Evolutionary conservation across 23 tunicate species (phyloP).

Genomic region (Phallusia fumigata): DNA sequence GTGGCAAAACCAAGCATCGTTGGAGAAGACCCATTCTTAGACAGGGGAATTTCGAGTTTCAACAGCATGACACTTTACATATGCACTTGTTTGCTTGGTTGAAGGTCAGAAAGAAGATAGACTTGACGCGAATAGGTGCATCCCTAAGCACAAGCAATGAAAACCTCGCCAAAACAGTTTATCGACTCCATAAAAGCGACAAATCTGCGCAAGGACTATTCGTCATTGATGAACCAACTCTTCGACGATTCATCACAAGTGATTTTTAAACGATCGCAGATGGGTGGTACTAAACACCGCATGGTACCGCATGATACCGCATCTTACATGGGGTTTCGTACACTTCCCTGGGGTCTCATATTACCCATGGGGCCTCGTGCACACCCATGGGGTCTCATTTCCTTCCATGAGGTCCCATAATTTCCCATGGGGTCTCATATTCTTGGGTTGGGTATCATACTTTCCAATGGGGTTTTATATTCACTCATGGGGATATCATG

Average conservation of each 20-base stretch:
- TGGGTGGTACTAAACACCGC: no score
- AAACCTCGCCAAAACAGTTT: neutral
- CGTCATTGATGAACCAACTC: neutral
- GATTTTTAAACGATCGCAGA: neutral
- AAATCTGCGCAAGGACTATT: neutral
- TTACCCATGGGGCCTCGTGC: no score
- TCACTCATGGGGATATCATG: no score
- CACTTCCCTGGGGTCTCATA: no score
- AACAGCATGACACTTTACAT: neutral
- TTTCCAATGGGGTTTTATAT: no score
- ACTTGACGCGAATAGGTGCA: neutral
- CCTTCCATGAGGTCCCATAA: no score
- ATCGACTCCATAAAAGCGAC: neutral
- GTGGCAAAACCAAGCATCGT: neutral
- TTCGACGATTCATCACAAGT: neutral
- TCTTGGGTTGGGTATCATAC: no score
- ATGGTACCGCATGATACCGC: no score
- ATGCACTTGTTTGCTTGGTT: neutral
- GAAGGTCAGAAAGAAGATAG: neutral
- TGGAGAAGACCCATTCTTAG: neutral
- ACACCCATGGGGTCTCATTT: no score
- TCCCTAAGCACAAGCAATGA: neutral
- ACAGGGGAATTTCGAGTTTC: neutral
- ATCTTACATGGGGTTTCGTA: no score
- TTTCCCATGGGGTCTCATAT: no score